Evolutionary conservation across 2,113 vertebrate genomes (phyloP).

Genomic region (Taxidea taxus): DNA sequence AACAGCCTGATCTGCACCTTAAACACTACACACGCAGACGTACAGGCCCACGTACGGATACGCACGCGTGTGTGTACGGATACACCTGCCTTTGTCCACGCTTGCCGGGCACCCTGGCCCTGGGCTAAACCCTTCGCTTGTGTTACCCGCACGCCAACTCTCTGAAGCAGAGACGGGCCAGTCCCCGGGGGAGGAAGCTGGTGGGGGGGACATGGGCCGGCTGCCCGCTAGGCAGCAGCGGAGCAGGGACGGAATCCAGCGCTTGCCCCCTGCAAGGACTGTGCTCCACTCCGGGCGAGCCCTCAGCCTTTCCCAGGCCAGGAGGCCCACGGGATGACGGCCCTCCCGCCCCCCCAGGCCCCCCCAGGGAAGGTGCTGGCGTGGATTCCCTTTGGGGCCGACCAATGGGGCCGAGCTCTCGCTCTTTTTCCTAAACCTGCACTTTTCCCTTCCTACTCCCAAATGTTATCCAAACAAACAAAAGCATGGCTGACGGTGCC

Average conservation of each 20-base stretch:
- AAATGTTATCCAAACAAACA: constrained; percentile 25
- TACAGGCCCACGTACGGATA: accelerated
- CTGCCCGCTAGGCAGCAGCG: neutral
- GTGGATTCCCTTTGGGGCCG: neutral
- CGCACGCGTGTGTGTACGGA: accelerated
- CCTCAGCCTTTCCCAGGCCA: neutral
- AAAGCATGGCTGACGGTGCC: neutral
- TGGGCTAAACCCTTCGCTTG: neutral
- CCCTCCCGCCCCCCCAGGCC: neutral
- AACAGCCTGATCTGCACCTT: neutral
- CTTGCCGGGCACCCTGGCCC: neutral
- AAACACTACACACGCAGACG: too few relatives aligned
- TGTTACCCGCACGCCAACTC: neutral
- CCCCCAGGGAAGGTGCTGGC: neutral
- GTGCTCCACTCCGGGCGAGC: neutral
- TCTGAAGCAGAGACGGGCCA: neutral
- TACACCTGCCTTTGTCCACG: neutral
- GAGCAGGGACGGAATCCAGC: neutral
- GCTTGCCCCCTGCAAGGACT: neutral
- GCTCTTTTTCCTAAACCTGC: constrained; percentile 1
- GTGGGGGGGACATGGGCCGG: neutral
- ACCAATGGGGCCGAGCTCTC: neutral
- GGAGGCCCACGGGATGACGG: neutral
- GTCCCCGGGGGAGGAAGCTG: neutral
- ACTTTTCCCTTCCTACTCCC: neutral